phyloP scores from a whole-genome alignment of 1,140 invertebrate genomes.

The Temnothorax curvispinosus region DNA sequence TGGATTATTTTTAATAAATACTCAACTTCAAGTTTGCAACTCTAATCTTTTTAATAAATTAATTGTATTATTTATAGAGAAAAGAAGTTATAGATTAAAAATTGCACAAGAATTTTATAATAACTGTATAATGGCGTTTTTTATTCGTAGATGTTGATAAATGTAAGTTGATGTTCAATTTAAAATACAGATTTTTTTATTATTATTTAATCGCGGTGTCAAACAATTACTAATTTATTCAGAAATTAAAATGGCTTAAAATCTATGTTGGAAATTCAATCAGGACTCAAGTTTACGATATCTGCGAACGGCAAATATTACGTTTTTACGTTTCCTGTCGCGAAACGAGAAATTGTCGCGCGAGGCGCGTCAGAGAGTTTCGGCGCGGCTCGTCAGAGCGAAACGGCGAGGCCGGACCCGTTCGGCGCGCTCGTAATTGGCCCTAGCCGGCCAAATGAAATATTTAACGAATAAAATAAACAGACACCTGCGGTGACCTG shows the following conservation, averaged over 20 bases:
- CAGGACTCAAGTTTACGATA: neutral
- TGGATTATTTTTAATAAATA: neutral
- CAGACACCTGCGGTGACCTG: constrained; percentile 83
- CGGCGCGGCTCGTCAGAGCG: constrained; percentile 66
- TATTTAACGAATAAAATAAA: constrained; percentile 86
- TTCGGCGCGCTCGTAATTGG: constrained; percentile 80
- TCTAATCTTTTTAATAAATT: neutral
- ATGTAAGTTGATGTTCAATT: neutral
- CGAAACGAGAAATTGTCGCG: constrained; percentile 28
- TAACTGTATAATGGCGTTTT: neutral
- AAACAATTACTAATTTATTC: neutral
- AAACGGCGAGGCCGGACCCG: constrained; percentile 52
- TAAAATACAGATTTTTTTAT: neutral
- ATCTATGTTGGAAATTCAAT: neutral
- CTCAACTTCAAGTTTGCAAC: neutral
- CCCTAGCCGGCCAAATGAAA: constrained; percentile 83
- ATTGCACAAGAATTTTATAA: neutral
- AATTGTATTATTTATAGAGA: neutral
- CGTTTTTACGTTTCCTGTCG: constrained; percentile 1
- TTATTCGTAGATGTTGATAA: neutral
- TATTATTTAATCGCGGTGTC: neutral
- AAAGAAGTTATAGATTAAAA: neutral
- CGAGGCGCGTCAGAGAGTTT: constrained; percentile 1
- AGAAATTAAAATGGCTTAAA: neutral
- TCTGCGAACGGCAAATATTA: neutral